Conservation (phyloP, 2,113 vertebrate species). For the Zootoca vivipara region DNA sequence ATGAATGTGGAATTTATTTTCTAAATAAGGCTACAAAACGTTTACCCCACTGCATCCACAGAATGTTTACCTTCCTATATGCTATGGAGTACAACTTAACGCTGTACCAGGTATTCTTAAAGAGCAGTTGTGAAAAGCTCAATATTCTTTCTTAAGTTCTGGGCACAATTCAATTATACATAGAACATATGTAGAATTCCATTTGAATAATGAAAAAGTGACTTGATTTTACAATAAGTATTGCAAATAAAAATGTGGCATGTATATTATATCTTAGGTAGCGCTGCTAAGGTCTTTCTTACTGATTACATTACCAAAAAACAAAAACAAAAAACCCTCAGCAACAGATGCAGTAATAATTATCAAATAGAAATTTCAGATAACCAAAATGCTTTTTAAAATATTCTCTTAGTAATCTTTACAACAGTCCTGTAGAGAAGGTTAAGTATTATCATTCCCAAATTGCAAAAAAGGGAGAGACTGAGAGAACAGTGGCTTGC, state of each 20-base stretch:
- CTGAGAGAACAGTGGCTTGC: neutral
- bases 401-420: neutral
- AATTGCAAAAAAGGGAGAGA: neutral
- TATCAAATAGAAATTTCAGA: neutral
- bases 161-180: neutral
- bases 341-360: neutral
- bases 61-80: fast-evolving
- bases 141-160: fast-evolving
- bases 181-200: neutral
- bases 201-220: neutral
- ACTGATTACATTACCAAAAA: neutral
- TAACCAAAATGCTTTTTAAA: neutral
- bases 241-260: neutral
- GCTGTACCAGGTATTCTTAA: neutral
- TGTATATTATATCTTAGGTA: neutral
- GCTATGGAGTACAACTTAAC: neutral
- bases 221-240: neutral
- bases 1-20: neutral
- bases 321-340: too few relatives aligned
- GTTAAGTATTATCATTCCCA: neutral
- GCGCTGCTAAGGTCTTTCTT: neutral
- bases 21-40: neutral
- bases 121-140: neutral
- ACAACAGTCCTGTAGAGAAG: neutral
- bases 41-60: neutral